These are phyloP conservation scores for Arrhopalites spinosus DNA, from an alignment of 2,888 invertebrate species.

Conservation along the genomic window DNA sequence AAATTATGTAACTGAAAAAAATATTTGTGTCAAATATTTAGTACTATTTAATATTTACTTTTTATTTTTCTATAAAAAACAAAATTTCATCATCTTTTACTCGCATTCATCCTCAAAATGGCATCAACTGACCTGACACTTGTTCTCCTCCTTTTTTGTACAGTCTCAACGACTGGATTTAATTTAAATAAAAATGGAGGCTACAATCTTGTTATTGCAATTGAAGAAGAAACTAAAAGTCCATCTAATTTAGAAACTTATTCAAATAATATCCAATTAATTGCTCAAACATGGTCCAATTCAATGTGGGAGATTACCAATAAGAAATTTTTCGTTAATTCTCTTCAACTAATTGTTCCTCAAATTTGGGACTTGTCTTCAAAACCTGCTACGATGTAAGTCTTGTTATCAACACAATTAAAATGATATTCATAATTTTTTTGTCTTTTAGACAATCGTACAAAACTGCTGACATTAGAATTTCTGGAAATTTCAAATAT, in stretches of 20 bases:
- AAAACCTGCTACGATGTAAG: slow-evolving; percentile 43
- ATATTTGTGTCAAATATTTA: too few relatives aligned
- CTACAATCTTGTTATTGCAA: slow-evolving; percentile 48
- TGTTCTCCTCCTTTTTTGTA: not conserved
- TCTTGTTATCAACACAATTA: not conserved
- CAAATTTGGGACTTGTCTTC: slow-evolving; percentile 40
- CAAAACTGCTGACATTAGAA: slow-evolving; percentile 42
- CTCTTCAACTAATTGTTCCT: slow-evolving; percentile 51
- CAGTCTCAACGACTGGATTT: not conserved
- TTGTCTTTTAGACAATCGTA: slow-evolving; percentile 40
- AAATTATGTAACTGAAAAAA: too few relatives aligned
- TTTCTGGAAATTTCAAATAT: slow-evolving; percentile 28
- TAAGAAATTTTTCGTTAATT: slow-evolving; percentile 45
- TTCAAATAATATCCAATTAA: slow-evolving; percentile 36
- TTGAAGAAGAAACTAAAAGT: slow-evolving; percentile 40
- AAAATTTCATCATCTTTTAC: too few relatives aligned
- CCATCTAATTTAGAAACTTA: slow-evolving; percentile 25
- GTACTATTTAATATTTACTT: too few relatives aligned
- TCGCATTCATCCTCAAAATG: too few relatives aligned
- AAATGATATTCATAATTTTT: not conserved
- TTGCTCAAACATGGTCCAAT: slow-evolving; percentile 39
- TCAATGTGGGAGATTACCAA: slow-evolving; percentile 41
- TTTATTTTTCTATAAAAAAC: too few relatives aligned
- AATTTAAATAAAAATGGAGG: slow-evolving; percentile 41
- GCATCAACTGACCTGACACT: too few relatives aligned